Percentiles rank a stretch among this genome's conserved stretches.
These are phyloP conservation scores for Antheraea assamensis DNA, from an alignment of 2,888 invertebrate species.

Conservation along the genomic window DNA sequence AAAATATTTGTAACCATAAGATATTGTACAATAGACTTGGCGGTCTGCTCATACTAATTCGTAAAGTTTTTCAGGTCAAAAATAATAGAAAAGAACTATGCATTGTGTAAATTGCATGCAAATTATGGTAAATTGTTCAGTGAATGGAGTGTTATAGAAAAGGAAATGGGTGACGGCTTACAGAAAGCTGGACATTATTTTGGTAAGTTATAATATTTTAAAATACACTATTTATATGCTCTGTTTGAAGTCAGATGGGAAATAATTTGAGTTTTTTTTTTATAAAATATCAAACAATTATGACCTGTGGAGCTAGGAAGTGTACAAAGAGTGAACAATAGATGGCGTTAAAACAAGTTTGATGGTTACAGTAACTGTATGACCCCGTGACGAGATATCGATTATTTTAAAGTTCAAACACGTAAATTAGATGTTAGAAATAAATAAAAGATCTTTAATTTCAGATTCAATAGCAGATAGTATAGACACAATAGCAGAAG, in stretches of 20 bases:
- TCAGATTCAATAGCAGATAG: slow-evolving; percentile 87
- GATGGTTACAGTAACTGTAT: too few species aligned
- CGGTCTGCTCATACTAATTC: neutral
- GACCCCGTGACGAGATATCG: too few species aligned
- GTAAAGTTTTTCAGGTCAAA: slow-evolving; percentile 74
- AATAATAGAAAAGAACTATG: slow-evolving; percentile 89
- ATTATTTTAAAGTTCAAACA: too few species aligned
- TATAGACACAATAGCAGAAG: slow-evolving; percentile 89
- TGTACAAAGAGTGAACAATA: too few species aligned
- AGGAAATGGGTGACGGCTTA: slow-evolving; percentile 90
- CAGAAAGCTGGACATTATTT: slow-evolving; percentile 86
- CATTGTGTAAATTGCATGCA: slow-evolving; percentile 89
- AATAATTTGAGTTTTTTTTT: too few species aligned
- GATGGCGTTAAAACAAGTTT: too few species aligned
- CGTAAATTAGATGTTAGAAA: too few species aligned
- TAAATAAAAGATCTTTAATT: neutral
- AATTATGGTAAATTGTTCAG: slow-evolving; percentile 92
- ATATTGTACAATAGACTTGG: neutral
- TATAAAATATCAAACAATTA: too few species aligned
- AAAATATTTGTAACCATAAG: neutral
- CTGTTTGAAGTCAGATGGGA: too few species aligned
- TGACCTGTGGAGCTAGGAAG: too few species aligned
- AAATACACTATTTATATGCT: too few species aligned
- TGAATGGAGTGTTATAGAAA: slow-evolving; percentile 93
- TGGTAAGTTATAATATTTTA: slow-evolving; percentile 50